phyloP scores from a whole-genome alignment of 2,113 vertebrate species.

The Panthera tigris region DNA sequence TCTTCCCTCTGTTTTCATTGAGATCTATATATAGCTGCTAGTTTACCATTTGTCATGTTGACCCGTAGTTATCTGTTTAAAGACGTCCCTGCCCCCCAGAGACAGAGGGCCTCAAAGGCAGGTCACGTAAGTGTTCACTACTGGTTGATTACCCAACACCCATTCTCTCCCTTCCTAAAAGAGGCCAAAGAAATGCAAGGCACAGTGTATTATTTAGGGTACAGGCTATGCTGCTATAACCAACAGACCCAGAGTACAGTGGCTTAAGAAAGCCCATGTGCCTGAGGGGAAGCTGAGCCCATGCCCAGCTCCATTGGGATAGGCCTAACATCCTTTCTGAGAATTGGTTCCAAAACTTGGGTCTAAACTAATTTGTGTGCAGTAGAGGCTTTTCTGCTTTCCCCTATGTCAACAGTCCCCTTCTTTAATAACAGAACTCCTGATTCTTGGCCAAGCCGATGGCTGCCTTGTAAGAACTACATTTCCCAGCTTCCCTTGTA shows the following conservation, averaged over 20 bases:
- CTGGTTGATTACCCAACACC: background rate
- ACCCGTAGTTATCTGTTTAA: background rate
- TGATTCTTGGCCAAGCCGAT: background rate
- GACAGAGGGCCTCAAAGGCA: background rate
- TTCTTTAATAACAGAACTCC: conserved; percentile 23
- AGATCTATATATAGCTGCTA: background rate
- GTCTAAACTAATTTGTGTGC: background rate
- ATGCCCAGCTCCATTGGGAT: background rate
- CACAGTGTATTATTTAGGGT: background rate
- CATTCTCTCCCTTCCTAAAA: background rate
- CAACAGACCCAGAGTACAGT: background rate
- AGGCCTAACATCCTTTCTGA: background rate
- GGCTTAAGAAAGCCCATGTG: background rate
- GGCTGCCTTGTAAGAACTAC: conserved; percentile 39
- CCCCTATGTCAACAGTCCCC: background rate
- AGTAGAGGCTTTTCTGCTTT: background rate
- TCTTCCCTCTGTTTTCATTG: background rate
- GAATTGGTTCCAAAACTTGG: background rate
- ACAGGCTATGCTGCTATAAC: background rate
- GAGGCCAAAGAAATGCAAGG: conserved; percentile 13
- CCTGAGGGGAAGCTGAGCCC: background rate
- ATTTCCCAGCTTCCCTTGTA: conserved; percentile 63
- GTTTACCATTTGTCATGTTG: background rate
- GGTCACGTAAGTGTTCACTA: background rate
- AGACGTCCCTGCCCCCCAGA: background rate